Base-by-base conservation (phyloP, 2,797 vertebrate genomes). In the Girardinus metallicus region DNA sequence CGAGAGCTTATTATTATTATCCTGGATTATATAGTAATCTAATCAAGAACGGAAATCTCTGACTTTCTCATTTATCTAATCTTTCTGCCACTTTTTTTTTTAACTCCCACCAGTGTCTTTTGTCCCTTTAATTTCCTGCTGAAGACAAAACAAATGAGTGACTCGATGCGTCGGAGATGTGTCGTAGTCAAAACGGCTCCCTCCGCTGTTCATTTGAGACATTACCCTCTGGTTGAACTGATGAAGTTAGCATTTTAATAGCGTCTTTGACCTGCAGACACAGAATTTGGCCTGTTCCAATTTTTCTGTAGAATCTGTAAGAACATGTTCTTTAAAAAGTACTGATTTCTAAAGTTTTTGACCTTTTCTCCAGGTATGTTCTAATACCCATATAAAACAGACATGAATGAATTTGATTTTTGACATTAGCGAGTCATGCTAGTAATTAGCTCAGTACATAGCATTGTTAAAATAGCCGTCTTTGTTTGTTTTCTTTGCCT, bases 131-230 rank as follows among this genome's bases (percentile, higher is more conserved):
- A 84, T 1, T 21, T n/a, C 3, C 34, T 29, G 6, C 15, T 79
- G 23, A 80, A 41, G 29, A 60, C 3, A 66, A 23, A 55, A 51
- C 7, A 31, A 75, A 46, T 80, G 26, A 64, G 51, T 16, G 29
- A 16, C 73, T 4, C n/a, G 12, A 39, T 46, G 51, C 16, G 0
- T 46, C 26, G 1, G 26, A 68, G 41, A 47, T 62, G n/a, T 68
- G 79, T 82, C 21, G 10, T 31, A 5, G 68, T 83, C 80, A 51
- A 66, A 66, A 31, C 46, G 74, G 75, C 87, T 75, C 91, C 91
- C 88, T 80, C 94, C 92, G 82, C 88, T 93, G 94, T 26, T 82
- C 43, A 41, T 73, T 76, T 43, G 5, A 3, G 39, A 73, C 39
- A 86, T 29, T 26, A 4, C 60, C 49, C 21, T 31, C 51, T 68